Percentiles rank a stretch among this genome's conserved stretches.
Evolutionary conservation across 1,140 invertebrate species (phyloP).

Genomic region (Diabrotica virgifera): DNA sequence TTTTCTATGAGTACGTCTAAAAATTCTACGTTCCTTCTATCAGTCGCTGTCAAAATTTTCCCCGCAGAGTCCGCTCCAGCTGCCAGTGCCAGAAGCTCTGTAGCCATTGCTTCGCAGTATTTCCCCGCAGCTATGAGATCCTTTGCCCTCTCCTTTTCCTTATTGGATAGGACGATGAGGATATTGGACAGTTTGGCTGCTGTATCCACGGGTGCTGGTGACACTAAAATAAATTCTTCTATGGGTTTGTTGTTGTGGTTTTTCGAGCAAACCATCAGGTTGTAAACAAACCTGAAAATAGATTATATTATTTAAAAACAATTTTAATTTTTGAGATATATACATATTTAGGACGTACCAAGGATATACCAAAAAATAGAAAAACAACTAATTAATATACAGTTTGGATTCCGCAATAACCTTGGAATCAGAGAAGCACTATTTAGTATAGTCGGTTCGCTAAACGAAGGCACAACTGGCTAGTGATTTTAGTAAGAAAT

Average conservation of each 20-base stretch:
- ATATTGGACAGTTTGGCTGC: constrained; percentile 96
- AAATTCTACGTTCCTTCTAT: constrained; percentile 89
- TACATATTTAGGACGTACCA: too few relatives aligned
- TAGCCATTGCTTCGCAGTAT: constrained; percentile 96
- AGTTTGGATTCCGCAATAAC: too few relatives aligned
- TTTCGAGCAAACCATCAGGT: constrained; percentile 97
- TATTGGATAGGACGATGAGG: constrained; percentile 81
- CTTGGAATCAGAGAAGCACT: too few relatives aligned
- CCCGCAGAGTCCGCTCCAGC: constrained; percentile 92
- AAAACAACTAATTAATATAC: too few relatives aligned
- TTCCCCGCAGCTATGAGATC: constrained; percentile 92
- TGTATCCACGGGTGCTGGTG: constrained; percentile 95
- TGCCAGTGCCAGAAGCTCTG: constrained; percentile 89
- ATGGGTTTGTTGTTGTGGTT: constrained; percentile 94
- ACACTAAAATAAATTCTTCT: constrained; percentile 94
- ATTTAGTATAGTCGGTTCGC: too few relatives aligned
- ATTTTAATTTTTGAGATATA: neutral
- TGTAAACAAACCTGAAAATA: constrained; percentile 81
- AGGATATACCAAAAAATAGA: constrained; percentile 49
- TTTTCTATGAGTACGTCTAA: constrained; percentile 97
- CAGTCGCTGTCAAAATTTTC: constrained; percentile 85
- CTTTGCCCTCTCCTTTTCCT: constrained; percentile 96
- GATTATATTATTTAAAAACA: neutral
- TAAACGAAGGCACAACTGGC: too few relatives aligned
- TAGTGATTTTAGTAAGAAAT: too few relatives aligned